These are phyloP conservation scores for Azemiops feae DNA, from an alignment of 2,113 vertebrate genomes.

Conservation along the genomic window DNA sequence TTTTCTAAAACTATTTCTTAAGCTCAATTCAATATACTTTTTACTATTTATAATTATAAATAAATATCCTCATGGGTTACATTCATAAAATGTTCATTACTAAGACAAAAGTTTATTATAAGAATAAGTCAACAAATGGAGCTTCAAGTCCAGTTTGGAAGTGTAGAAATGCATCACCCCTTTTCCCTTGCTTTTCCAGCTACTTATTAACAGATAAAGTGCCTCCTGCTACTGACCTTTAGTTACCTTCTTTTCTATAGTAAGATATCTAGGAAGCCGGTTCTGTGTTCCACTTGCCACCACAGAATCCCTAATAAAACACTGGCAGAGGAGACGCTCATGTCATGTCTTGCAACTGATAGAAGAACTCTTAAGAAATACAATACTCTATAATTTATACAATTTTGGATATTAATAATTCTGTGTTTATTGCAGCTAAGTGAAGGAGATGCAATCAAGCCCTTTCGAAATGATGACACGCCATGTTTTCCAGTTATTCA, in stretches of 20 bases:
- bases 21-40: neutral
- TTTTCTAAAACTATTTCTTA: neutral
- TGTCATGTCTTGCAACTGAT: neutral
- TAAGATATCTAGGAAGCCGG: neutral
- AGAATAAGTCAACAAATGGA: neutral
- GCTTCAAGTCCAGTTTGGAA: neutral
- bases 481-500: constrained; percentile 79
- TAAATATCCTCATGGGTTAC: neutral
- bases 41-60: neutral
- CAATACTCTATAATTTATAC: neutral
- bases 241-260: neutral
- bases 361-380: neutral
- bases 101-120: neutral
- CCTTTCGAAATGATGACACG: constrained; percentile 68
- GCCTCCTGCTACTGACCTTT: neutral
- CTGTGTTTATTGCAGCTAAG: constrained; percentile 70
- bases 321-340: neutral
- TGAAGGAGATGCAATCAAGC: constrained; percentile 83
- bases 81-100: neutral
- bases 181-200: neutral
- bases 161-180: neutral
- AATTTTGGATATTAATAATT: constrained; percentile 25
- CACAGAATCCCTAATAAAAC: neutral
- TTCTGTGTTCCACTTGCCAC: neutral
- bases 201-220: neutral